These are phyloP conservation scores for Morone saxatilis DNA, from an alignment of 2,113 vertebrate species.

Conservation along the genomic window DNA sequence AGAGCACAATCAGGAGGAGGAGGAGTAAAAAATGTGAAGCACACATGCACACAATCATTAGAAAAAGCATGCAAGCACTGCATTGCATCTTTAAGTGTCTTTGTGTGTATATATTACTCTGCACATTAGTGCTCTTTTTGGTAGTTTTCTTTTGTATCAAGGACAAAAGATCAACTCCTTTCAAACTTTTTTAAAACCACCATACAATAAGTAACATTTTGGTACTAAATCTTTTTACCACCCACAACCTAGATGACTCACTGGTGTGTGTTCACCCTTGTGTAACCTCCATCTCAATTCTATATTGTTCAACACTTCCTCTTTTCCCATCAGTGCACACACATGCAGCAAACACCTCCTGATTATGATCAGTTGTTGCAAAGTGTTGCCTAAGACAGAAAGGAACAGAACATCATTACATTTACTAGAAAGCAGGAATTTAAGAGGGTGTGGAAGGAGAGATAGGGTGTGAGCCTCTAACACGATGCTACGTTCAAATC, in stretches of 20 bases:
- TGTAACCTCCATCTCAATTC: neutral
- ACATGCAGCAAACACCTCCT: neutral
- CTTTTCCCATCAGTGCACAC: slow-evolving; percentile 6
- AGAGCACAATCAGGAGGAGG: neutral
- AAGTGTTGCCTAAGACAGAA: neutral
- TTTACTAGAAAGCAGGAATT: neutral
- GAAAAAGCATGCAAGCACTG: neutral
- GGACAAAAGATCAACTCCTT: neutral
- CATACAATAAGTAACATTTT: neutral
- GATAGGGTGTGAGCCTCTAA: neutral
- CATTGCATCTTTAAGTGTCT: neutral
- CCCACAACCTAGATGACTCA: neutral
- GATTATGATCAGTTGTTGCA: neutral
- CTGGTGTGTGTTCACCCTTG: neutral
- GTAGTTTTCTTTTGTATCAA: neutral
- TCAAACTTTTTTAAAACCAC: neutral
- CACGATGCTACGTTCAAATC: neutral
- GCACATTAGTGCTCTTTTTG: neutral
- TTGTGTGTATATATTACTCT: neutral
- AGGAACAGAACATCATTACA: rapidly evolving
- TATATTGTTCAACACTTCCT: slow-evolving; percentile 30
- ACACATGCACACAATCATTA: neutral
- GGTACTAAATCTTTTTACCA: neutral
- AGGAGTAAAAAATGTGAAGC: neutral
- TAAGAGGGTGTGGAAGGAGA: neutral